Percentiles rank a stretch among this genome's conserved stretches.
Conservation (phyloP, 2,888 invertebrate species). For the Villa cingulata region DNA sequence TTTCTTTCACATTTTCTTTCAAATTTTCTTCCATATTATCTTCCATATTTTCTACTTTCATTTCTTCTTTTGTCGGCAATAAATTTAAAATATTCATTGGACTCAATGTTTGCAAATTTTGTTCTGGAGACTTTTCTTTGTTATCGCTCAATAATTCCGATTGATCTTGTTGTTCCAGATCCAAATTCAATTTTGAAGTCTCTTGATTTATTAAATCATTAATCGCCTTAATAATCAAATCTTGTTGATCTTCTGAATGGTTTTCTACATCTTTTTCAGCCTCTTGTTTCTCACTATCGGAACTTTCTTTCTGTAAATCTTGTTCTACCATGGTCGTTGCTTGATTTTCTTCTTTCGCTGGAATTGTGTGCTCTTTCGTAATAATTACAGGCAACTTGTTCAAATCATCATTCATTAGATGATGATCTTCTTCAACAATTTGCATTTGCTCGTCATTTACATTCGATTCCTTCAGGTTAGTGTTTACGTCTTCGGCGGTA, state of each 20-base stretch:
- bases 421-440: too few species aligned
- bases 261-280: not conserved
- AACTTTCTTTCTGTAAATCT: not conserved
- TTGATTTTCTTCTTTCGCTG: not conserved
- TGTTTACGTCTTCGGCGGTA: not conserved
- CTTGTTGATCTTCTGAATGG: not conserved
- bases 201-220: conserved; percentile 3
- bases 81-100: not conserved
- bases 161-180: not conserved
- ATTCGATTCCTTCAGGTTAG: not conserved
- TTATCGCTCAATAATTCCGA: not conserved
- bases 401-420: too few species aligned
- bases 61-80: not conserved
- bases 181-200: not conserved
- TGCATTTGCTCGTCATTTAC: not conserved
- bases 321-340: not conserved
- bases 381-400: too few species aligned
- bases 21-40: not conserved
- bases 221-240: conserved; percentile 4
- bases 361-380: too few species aligned
- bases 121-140: not conserved
- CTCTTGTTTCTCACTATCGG: not conserved
- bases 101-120: not conserved
- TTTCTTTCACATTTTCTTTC: not conserved
- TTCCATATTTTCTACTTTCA: not conserved